phyloP scores from a whole-genome alignment of 1,140 invertebrate genomes.

The Brachionus sp. region DNA sequence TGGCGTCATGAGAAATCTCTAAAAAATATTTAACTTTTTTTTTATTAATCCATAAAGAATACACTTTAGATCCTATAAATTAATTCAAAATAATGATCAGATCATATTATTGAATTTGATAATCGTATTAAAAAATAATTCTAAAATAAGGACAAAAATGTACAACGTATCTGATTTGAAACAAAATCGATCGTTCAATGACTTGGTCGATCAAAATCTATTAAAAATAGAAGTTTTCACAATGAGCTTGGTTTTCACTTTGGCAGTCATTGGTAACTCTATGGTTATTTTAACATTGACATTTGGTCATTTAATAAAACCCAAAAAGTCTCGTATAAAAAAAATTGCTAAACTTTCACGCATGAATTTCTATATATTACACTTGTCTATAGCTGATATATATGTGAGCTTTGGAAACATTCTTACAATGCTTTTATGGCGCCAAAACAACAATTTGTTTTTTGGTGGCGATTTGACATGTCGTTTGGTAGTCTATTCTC shows the following conservation, averaged over 20 bases:
- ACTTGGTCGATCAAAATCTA: conserved; percentile 13
- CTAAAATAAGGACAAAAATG: neutral
- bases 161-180: neutral
- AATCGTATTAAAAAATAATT: neutral
- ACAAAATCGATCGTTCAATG: neutral
- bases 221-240: conserved; percentile 32
- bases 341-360: conserved; percentile 60
- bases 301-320: conserved; percentile 1
- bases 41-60: neutral
- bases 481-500: conserved; percentile 52
- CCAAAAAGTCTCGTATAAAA: neutral
- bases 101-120: neutral
- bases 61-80: neutral
- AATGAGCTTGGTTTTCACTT: conserved; percentile 16
- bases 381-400: conserved; percentile 70
- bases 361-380: conserved; percentile 73
- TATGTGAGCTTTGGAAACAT: conserved; percentile 70
- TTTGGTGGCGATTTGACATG: conserved; percentile 67
- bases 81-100: neutral
- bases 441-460: conserved; percentile 65
- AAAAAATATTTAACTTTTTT: neutral
- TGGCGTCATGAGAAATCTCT: neutral
- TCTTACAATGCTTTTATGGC: conserved; percentile 70
- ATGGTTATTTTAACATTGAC: conserved; percentile 4
- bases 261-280: conserved; percentile 30